Base-by-base conservation (phyloP, 2,888 invertebrate species). In the Lithophane leautieri region DNA sequence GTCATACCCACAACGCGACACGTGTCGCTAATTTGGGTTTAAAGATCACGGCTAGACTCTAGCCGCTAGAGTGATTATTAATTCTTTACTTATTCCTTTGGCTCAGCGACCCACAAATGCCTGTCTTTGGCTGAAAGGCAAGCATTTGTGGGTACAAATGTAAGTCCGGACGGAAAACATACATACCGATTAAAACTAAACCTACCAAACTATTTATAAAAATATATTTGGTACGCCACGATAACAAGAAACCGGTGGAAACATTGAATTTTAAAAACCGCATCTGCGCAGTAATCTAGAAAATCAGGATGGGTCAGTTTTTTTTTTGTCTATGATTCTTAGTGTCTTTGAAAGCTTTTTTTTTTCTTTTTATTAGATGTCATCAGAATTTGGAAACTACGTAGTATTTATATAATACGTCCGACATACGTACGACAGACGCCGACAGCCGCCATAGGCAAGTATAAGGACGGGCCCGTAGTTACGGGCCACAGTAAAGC, bases 21-120 rank as follows among this genome's bases (percentile, higher is more conserved):
- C 80, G 80, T 80, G 80, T 61, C 65, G 16, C 44, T 65, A 44
- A 65, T 58, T 25, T 25, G 60, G 22, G 82, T 78, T 82, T 68
- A 81, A 81, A 81, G 80, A 78, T 81, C 80, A 82, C 71, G 71
- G 68, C 25, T 65, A n/a, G n/a, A n/a, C n/a, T n/a, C n/a, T n/a
- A n/a, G n/a, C n/a, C n/a, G n/a, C n/a, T n/a, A 19, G 42, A 71
- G 56, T 70, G 9, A 68, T 66, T 40, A 75, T 70, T 75, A 34
- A 50, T 54, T 68, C 25, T 50, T 61, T 40, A 71, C 34, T 56
- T 66, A 62, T 60, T 25, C 42, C 9, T 25, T 14, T 52, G 19
- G 28, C 25, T 66, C 22, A 61, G 44, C 14, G 52, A 28, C 22
- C 12, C 9, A 40, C 11, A 11, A 34, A 61, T 66, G 52, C 8